A percentile compares a stretch with the other conserved stretches of the same genome.
These are phyloP conservation scores for Pinna nobilis DNA, from an alignment of 1,140 invertebrate genomes.

Conservation along the genomic window DNA sequence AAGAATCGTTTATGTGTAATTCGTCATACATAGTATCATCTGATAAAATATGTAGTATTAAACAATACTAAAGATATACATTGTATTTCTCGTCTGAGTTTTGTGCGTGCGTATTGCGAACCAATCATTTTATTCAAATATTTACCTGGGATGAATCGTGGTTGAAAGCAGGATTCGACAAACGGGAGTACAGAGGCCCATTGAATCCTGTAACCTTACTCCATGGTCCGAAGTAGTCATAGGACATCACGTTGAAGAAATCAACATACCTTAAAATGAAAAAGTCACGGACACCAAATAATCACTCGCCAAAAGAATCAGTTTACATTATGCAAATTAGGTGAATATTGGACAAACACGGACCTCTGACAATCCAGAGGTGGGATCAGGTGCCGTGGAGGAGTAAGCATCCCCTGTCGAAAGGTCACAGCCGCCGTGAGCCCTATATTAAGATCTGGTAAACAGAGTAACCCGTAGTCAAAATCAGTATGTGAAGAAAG, in stretches of 20 bases:
- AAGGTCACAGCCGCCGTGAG: too few relatives aligned
- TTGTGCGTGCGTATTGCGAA: background rate
- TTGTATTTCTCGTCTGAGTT: background rate
- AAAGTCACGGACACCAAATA: too few relatives aligned
- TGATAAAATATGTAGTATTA: background rate
- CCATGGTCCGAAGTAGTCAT: slow-evolving; percentile 62
- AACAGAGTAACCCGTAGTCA: too few relatives aligned
- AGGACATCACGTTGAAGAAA: slow-evolving; percentile 94
- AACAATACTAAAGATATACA: background rate
- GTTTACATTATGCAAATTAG: background rate
- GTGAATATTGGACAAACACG: too few relatives aligned
- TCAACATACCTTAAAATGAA: slow-evolving; percentile 81
- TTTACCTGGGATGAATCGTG: slow-evolving; percentile 14
- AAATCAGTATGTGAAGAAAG: too few relatives aligned
- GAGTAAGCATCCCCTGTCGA: too few relatives aligned
- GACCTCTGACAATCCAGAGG: too few relatives aligned
- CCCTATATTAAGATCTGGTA: too few relatives aligned
- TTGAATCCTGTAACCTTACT: slow-evolving; percentile 55
- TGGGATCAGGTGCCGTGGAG: too few relatives aligned
- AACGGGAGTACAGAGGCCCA: slow-evolving; percentile 48
- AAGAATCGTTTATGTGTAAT: background rate
- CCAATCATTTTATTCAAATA: background rate
- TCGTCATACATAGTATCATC: background rate
- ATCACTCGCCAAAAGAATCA: too few relatives aligned
- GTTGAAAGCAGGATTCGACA: slow-evolving; percentile 38